phyloP scores from a whole-genome alignment of 2,797 vertebrate species.

The Calcarius lapponicus region DNA sequence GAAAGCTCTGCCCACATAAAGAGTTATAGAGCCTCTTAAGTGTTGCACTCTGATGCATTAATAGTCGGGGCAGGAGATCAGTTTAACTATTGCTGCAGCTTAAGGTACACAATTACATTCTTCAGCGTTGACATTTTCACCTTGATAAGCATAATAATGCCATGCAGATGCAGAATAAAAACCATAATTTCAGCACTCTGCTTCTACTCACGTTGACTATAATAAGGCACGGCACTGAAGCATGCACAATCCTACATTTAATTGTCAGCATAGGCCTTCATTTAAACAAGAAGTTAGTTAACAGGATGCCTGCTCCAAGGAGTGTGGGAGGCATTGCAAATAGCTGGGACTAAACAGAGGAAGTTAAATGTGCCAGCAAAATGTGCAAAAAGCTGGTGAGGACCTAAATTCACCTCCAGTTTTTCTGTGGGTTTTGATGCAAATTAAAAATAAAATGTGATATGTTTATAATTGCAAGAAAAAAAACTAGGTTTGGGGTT shows the following conservation, averaged over 20 bases:
- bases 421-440: not conserved
- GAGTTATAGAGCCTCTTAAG: slow-evolving; percentile 28
- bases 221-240: slow-evolving; percentile 63
- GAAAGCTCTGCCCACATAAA: not conserved
- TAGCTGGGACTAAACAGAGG: slow-evolving; percentile 20
- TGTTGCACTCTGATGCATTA: slow-evolving; percentile 42
- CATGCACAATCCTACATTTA: slow-evolving; percentile 61
- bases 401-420: not conserved
- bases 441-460: not conserved
- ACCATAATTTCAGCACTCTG: slow-evolving; percentile 68
- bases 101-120: slow-evolving; percentile 70
- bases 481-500: accelerated
- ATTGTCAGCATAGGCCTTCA: slow-evolving; percentile 68
- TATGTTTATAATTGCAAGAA: not conserved
- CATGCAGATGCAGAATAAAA: slow-evolving; percentile 55
- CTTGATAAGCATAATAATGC: slow-evolving; percentile 72
- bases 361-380: not conserved
- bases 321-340: slow-evolving; percentile 63
- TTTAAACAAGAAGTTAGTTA: slow-evolving; percentile 75
- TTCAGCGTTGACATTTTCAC: slow-evolving; percentile 59
- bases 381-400: not conserved
- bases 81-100: slow-evolving; percentile 48
- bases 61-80: slow-evolving; percentile 48
- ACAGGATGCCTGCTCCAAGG: slow-evolving; percentile 1
- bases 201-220: slow-evolving; percentile 60